Conservation (phyloP, 2,113 vertebrate genomes). For the Gallinago paraguaiae region DNA sequence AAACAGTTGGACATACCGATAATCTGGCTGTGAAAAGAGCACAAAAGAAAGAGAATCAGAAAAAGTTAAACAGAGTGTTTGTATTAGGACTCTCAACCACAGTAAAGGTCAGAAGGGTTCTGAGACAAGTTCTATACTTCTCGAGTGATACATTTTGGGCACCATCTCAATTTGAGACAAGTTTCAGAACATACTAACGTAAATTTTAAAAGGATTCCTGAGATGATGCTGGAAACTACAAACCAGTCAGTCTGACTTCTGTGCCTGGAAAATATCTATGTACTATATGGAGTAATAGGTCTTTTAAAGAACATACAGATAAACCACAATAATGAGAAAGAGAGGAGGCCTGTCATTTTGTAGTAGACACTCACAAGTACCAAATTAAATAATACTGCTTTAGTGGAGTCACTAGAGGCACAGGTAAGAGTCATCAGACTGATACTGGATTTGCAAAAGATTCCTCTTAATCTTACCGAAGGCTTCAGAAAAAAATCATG, state of each 20-base stretch:
- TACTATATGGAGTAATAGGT: neutral
- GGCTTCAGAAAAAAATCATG: neutral
- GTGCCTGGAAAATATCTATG: neutral
- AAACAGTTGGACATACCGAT: slow-evolving; percentile 4
- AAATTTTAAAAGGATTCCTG: neutral
- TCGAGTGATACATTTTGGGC: neutral
- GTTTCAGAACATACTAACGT: neutral
- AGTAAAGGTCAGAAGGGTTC: neutral
- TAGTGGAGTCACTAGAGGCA: neutral
- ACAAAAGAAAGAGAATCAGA: neutral
- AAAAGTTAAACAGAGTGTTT: slow-evolving; percentile 19
- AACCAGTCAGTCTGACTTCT: neutral
- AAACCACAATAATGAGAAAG: neutral
- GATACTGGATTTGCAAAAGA: neutral
- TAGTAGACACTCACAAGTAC: fast-evolving
- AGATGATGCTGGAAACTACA: neutral
- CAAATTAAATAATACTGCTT: neutral
- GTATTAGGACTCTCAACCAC: neutral
- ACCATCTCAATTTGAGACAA: neutral
- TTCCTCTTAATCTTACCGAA: neutral
- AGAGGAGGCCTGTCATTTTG: neutral
- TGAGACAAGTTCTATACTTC: neutral
- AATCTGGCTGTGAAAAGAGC: neutral
- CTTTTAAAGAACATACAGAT: neutral
- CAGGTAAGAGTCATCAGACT: neutral